Evolutionary conservation across 2,797 vertebrate species (phyloP).

Genomic region (Lagocephalus sceleratus): DNA sequence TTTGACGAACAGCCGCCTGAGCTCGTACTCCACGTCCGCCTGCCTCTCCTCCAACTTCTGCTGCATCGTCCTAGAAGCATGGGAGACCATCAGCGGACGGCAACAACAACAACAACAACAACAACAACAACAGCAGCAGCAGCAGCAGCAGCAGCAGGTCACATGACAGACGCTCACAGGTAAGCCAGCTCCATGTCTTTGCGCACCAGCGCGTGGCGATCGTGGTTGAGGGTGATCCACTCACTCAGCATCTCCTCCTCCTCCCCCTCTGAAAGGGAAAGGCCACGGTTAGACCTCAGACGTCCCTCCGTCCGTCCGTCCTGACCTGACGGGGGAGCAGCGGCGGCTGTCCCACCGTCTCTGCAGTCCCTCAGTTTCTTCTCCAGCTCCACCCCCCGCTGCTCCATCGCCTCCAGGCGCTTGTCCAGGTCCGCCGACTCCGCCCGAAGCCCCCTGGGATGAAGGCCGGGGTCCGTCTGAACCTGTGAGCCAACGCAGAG

Average conservation of each 20-base stretch:
- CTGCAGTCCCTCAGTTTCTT: slow-evolving; percentile 77
- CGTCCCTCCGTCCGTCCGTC: background rate
- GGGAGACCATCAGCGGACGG: background rate
- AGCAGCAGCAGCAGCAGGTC: background rate
- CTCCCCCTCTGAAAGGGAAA: slow-evolving; percentile 72
- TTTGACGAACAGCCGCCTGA: slow-evolving; percentile 90
- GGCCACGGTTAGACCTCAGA: background rate
- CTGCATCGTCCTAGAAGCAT: slow-evolving; percentile 82
- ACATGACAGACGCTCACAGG: slow-evolving; percentile 74
- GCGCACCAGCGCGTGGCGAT: slow-evolving; percentile 84
- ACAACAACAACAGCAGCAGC: background rate
- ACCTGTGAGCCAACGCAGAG: slow-evolving; percentile 71
- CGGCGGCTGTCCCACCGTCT: slow-evolving; percentile 63
- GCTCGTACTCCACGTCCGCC: slow-evolving; percentile 86
- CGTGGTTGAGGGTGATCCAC: slow-evolving; percentile 88
- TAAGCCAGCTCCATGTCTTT: slow-evolving; percentile 86
- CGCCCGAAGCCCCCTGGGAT: slow-evolving; percentile 78
- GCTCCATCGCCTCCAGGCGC: slow-evolving; percentile 82
- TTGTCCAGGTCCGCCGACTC: slow-evolving; percentile 82
- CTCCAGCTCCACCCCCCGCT: slow-evolving; percentile 83
- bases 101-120: slow-evolving; percentile 8
- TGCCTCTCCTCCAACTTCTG: slow-evolving; percentile 89
- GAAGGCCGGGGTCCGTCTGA: slow-evolving; percentile 80
- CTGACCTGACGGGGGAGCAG: accelerated
- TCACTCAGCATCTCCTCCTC: slow-evolving; percentile 85